These are phyloP conservation scores for Trichogramma evanescens DNA, from an alignment of 2,888 invertebrate genomes.

Conservation along the genomic window DNA sequence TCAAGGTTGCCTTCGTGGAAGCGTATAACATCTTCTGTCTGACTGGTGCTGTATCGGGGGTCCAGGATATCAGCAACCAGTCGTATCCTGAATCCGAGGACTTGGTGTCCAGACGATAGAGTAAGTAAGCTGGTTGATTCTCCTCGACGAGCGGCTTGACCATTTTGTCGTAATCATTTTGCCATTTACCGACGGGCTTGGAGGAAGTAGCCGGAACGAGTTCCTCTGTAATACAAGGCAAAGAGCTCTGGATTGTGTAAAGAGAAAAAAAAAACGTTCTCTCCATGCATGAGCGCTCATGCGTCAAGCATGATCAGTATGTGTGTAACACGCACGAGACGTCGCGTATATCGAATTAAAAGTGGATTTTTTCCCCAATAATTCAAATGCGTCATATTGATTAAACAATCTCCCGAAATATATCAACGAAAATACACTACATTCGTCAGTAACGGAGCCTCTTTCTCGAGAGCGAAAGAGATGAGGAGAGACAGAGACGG, in stretches of 20 bases:
- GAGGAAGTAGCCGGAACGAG: slow-evolving; percentile 60
- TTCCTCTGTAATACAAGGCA: slow-evolving; percentile 59
- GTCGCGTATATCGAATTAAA: neutral
- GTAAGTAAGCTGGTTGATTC: slow-evolving; percentile 82
- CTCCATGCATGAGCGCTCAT: no score
- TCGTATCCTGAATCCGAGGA: slow-evolving; percentile 73
- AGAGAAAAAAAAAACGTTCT: no score
- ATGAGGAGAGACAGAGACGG: no score
- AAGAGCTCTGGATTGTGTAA: no score
- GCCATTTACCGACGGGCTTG: slow-evolving; percentile 70
- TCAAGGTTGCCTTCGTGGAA: slow-evolving; percentile 93
- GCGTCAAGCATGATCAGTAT: no score
- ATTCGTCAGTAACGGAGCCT: no score
- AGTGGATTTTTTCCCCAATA: no score
- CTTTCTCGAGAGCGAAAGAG: no score
- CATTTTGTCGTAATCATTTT: slow-evolving; percentile 75
- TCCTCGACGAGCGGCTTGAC: slow-evolving; percentile 65
- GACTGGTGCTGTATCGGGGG: slow-evolving; percentile 84
- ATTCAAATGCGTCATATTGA: no score
- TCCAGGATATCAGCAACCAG: slow-evolving; percentile 92
- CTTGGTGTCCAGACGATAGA: slow-evolving; percentile 69
- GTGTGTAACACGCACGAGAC: no score
- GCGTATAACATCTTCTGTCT: slow-evolving; percentile 97
- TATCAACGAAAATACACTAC: neutral
- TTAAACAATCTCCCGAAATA: no score